Evolutionary conservation across 1,140 invertebrate genomes (phyloP), one percentile per base, ranked within the genome.

Genomic region (Harpegnathos saltator): DNA sequence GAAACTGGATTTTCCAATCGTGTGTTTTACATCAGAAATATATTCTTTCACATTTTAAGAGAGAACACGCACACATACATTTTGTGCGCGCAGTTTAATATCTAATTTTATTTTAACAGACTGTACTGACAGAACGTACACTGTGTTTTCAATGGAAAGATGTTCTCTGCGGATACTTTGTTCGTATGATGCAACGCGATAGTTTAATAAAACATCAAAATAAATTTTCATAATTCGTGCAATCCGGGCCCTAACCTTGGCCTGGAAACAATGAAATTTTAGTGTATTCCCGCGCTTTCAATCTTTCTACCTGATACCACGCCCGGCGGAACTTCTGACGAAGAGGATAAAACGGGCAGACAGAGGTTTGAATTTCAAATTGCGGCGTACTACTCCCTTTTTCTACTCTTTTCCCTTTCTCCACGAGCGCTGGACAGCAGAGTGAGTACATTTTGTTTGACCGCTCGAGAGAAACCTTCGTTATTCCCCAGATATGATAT

Each of bases 301-400:
- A 68, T 80, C 48, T 77, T 33, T 54, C 59, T 65, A 24, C 48
- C 4, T 56, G 83, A 61, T 58, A 75, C n/a, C n/a, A n/a, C 62
- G 59, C 59, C 68, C 61, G n/a, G 15, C 72, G 19, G 48, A 77
- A 63, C 82, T 77, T 71, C 59, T 58, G 24, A 14, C 19, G 62
- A 48, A 24, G 50, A 83, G 71, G 19, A 65, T 52, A 22, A 74
- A 56, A 72, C 33, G 38, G 33, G 2, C 52, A 62, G 19, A 50
- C 44, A 71, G 72, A 58, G 71, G 71, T 83, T 85, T 83, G 84
- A 85, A 85, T 85, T 85, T 83, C 84, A 85, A 85, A 85, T 85
- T 83, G 50, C 56, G 63, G 56, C 58, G n/a, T 44, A 50, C 33
- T n/a, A 24, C 22, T 19, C 52, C 2, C 56, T 63, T 63, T 83